phyloP scores from a whole-genome alignment of 2,888 invertebrate species.

The Bugulina stolonifera region DNA sequence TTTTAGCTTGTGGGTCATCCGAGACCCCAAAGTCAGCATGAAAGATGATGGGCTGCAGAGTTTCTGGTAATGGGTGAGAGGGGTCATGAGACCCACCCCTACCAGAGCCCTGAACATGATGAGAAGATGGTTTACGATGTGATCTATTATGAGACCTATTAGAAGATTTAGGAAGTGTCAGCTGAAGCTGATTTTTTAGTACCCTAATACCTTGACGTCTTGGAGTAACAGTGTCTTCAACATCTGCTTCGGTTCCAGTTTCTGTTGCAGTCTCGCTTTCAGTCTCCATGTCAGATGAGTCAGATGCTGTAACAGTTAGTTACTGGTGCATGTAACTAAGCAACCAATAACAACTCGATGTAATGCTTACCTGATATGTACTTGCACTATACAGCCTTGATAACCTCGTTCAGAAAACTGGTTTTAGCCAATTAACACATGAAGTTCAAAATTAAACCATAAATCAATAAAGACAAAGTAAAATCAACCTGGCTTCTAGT shows the following conservation, averaged over 20 bases:
- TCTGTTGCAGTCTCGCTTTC: not conserved
- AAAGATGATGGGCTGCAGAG: not conserved
- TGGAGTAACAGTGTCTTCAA: not conserved
- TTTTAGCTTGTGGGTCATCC: not conserved
- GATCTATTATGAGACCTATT: not conserved
- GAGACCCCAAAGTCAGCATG: slow-evolving; percentile 16
- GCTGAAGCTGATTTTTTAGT: not conserved
- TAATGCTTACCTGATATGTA: not conserved
- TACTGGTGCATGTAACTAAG: not conserved
- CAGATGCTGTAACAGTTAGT: not conserved
- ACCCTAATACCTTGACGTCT: not conserved
- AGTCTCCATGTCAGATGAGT: not conserved
- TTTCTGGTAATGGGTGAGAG: slow-evolving; percentile 8
- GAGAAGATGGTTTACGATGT: not conserved
- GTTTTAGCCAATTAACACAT: too few relatives aligned
- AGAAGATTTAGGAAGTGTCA: not conserved
- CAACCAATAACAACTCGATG: not conserved
- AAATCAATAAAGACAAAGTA: too few relatives aligned
- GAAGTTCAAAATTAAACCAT: too few relatives aligned
- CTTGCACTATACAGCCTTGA: not conserved
- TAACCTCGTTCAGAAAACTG: too few relatives aligned
- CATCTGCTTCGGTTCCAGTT: not conserved
- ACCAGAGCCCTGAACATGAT: not conserved
- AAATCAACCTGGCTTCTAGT: too few relatives aligned
- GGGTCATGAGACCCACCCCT: not conserved